Evolutionary conservation across 2,797 vertebrate genomes (phyloP).

Genomic region (Pseudocheirus occidentalis): DNA sequence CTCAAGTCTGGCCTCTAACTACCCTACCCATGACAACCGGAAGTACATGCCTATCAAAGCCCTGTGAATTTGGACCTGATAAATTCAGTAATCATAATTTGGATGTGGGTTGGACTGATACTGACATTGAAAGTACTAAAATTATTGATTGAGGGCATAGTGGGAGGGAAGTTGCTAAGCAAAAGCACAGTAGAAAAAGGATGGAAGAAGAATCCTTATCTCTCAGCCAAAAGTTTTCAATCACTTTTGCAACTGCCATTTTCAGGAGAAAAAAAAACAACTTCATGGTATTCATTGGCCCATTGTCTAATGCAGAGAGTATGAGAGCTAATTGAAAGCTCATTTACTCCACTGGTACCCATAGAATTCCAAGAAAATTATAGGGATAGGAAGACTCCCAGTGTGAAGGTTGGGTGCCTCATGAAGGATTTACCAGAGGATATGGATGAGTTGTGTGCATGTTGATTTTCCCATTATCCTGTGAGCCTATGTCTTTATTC

Average conservation of each 20-base stretch:
- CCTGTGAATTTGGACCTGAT: background rate
- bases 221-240: background rate
- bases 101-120: background rate
- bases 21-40: background rate
- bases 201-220: background rate
- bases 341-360: background rate
- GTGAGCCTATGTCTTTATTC: background rate
- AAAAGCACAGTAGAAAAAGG: background rate
- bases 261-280: background rate
- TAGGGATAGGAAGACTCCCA: background rate
- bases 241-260: background rate
- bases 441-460: background rate
- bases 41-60: background rate
- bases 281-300: background rate
- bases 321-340: background rate
- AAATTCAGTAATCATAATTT: constrained; percentile 12
- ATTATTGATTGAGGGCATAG: background rate
- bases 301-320: background rate
- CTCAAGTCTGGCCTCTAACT: background rate
- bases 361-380: background rate
- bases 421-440: background rate
- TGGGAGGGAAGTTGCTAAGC: background rate
- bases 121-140: background rate
- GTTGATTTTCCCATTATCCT: background rate
- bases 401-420: background rate